These are phyloP conservation scores for Arbacia lixula DNA, from an alignment of 53 echinoderm and acorn worm genomes.

Conservation along the genomic window DNA sequence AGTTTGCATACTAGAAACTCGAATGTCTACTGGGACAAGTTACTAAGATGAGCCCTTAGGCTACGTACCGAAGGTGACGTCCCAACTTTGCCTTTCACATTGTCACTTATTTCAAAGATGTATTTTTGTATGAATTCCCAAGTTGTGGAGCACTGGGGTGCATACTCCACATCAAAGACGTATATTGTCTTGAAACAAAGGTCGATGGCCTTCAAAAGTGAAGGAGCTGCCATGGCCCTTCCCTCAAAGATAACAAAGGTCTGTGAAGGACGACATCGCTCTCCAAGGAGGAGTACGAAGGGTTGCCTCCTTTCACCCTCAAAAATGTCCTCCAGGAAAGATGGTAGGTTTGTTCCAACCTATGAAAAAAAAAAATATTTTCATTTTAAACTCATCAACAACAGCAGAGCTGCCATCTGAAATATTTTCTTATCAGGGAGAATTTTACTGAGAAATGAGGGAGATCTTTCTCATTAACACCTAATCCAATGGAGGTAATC, in stretches of 20 bases:
- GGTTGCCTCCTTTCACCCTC: constrained; percentile 64
- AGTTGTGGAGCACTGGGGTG: constrained; percentile 61
- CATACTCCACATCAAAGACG: constrained; percentile 65
- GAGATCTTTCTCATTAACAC: too few species aligned
- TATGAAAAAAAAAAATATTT: too few species aligned
- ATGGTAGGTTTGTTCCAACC: constrained; percentile 13
- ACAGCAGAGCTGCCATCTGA: too few species aligned
- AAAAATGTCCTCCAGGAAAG: constrained; percentile 1
- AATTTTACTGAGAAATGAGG: too few species aligned
- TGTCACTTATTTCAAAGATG: constrained; percentile 59
- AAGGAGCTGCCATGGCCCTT: constrained; percentile 51
- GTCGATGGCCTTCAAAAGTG: constrained; percentile 70
- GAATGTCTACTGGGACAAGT: constrained; percentile 18
- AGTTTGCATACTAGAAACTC: too few species aligned
- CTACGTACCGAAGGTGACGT: constrained; percentile 67
- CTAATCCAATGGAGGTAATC: too few species aligned
- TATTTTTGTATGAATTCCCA: constrained; percentile 76
- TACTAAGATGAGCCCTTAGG: constrained; percentile 61
- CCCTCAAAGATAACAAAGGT: constrained; percentile 71
- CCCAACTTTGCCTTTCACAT: constrained; percentile 55
- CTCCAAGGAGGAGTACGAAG: constrained; percentile 65
- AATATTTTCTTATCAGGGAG: too few species aligned
- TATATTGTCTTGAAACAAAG: constrained; percentile 58
- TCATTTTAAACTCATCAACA: too few species aligned
- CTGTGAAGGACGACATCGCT: too few species aligned